Conservation (phyloP, 2,888 invertebrate genomes). For the Shargacucullia verbasci region DNA sequence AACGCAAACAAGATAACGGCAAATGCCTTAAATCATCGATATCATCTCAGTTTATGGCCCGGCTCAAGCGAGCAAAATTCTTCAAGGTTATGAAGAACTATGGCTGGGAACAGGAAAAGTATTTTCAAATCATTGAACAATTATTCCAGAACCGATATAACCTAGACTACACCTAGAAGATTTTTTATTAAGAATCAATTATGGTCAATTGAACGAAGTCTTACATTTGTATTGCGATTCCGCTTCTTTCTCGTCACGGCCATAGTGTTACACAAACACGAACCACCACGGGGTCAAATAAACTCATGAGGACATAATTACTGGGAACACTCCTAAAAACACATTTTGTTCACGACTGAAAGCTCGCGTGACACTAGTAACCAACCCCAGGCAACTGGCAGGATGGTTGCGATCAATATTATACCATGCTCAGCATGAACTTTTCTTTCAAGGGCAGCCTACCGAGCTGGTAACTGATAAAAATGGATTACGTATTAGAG, state of each 20-base stretch:
- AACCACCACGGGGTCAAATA: slow-evolving; percentile 35
- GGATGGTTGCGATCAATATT: slow-evolving; percentile 74
- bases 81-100: slow-evolving; percentile 7
- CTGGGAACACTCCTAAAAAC: slow-evolving; percentile 69
- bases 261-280: slow-evolving; percentile 52
- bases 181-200: no score
- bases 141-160: not conserved
- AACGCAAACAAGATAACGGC: slow-evolving; percentile 19
- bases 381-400: slow-evolving; percentile 52
- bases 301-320: slow-evolving; percentile 46
- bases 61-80: slow-evolving; percentile 3
- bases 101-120: not conserved
- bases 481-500: slow-evolving; percentile 44
- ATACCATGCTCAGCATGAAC: slow-evolving; percentile 62
- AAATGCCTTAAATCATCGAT: slow-evolving; percentile 18
- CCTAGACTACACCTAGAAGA: slow-evolving; percentile 5
- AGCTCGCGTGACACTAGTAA: slow-evolving; percentile 77
- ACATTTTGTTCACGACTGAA: slow-evolving; percentile 66
- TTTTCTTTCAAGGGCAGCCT: slow-evolving; percentile 69
- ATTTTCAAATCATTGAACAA: slow-evolving; percentile 6
- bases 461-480: slow-evolving; percentile 44
- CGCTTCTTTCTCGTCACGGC: slow-evolving; percentile 59
- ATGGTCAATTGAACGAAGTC: slow-evolving; percentile 20
- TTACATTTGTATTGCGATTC: slow-evolving; percentile 60
- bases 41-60: slow-evolving; percentile 22